Evolutionary conservation across 2,888 invertebrate species (phyloP), one percentile per base, ranked within the genome.

Genomic region (Diogma glabrata): DNA sequence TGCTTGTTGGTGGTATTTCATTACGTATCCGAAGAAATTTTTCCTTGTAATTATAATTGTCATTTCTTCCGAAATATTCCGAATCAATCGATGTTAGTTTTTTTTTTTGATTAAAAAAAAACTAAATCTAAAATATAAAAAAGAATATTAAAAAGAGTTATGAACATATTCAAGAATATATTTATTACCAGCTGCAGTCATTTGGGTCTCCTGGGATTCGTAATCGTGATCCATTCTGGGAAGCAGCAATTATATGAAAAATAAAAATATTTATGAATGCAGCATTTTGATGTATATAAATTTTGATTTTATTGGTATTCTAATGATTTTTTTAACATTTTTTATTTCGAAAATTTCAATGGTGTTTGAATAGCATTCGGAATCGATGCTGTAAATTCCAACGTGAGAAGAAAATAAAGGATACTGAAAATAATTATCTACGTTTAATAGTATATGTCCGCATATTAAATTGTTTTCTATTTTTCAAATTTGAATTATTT

Each of bases 391-490:
- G 24, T 26, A 46, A 46, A 46, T 46, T 22, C 22, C 4, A 24
- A 46, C 2, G 23, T 20, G 23, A 10, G 46, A 46, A 10, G 24
- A 46, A 4, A 12, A n/a, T 26, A 46, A 22, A 46, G 23, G 46
- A 26, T 24, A 46, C 3, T 46, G 22, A 23, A 46, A 46, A 16
- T 24, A 46, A 23, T 46, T 46, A 16, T 24, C 23, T 16, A 46
- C 14, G 14, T 46, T 46, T 46, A 45, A 45, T 22, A 45, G 19
- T 22, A 6, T 24, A 46, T n/a, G n/a, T n/a, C n/a, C n/a, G n/a
- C n/a, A n/a, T n/a, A n/a, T n/a, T 4, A 46, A 7, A 24, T 46
- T 16, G 24, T n/a, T 12, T 7, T 46, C 23, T 12, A 24, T 46
- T 22, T 46, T 16, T 12, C 4, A 23, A 22, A 46, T 22, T 46